Evolutionary conservation across 2,797 vertebrate genomes (phyloP), one percentile per base, ranked within the genome.

Genomic region (Hipposideros larvatus): DNA sequence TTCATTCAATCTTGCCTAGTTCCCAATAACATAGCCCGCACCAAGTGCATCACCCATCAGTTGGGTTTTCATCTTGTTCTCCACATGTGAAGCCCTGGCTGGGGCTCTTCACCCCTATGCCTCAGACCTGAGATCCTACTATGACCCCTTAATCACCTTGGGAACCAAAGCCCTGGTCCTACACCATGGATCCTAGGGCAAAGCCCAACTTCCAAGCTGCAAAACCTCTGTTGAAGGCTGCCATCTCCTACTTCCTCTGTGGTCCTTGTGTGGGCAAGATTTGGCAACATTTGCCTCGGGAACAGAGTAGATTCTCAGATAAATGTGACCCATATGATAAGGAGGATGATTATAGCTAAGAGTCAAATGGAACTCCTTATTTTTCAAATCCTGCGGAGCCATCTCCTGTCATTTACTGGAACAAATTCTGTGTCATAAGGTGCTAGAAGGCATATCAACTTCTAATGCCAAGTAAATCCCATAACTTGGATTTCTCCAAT

Each of bases 401-500:
- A 43, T 83, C 73, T 93, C 96, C 41, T 95, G 8, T 84, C 59
- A 94, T 10, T 87, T 53, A 75, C 68, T 93, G 80, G 91, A 97
- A 96, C n/a, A 88, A 97, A 98, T 90, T 26, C 18, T 28, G 24
- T 87, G 19, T 71, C 31, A 79, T 88, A 96, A 96, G 4, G 1
- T 21, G 7, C 78, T 88, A 34, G n/a, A 26, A 95, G 86, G 92
- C 94, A 73, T 22, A 97, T 43, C 34, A 96, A 86, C 26, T 94
- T 48, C 43, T 13, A 84, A 51, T 1, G 0, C 34, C 70, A 93
- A 93, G 65, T 63, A 94, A 94, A 94, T 83, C 93, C 90, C 89
- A 41, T 31, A 96, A 92, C 86, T 93, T 94, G 53, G 79, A 21
- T 96, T 96, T 94, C 73, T 93, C 96, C 53, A 92, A 79, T 2